phyloP scores from a whole-genome alignment of 2,797 vertebrate genomes.

The Crenichthys baileyi region DNA sequence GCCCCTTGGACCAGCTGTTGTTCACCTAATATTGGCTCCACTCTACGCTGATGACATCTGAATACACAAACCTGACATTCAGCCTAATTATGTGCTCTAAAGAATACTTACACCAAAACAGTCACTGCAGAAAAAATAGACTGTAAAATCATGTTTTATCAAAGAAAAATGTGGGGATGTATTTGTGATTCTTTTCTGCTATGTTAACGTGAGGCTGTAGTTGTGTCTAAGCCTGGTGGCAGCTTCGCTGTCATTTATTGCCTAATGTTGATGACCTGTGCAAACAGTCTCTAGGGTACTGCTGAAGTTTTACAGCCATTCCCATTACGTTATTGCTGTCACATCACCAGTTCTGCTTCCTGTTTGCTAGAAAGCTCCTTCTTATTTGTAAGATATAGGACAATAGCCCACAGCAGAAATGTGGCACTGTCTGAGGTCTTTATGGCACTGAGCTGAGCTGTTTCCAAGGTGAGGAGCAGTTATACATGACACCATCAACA shows the following conservation, averaged over 20 bases:
- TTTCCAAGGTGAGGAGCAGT: constrained; percentile 69
- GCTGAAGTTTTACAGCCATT: constrained; percentile 59
- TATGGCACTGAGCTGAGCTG: constrained; percentile 41
- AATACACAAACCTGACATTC: constrained; percentile 69
- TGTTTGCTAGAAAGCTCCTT: constrained; percentile 65
- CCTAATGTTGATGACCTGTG: constrained; percentile 46
- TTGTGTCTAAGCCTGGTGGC: neutral
- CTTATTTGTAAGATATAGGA: constrained; percentile 29
- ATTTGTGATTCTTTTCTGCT: neutral
- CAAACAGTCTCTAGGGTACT: constrained; percentile 63
- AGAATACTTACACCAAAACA: constrained; percentile 15
- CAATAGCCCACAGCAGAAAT: constrained; percentile 19
- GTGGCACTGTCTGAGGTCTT: constrained; percentile 33
- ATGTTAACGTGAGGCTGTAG: constrained; percentile 9
- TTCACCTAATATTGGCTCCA: constrained; percentile 53
- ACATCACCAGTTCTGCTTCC: constrained; percentile 57
- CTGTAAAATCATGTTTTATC: neutral
- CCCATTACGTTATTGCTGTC: constrained; percentile 60
- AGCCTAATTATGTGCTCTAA: constrained; percentile 22
- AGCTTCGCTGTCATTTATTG: constrained; percentile 56
- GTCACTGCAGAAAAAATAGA: constrained; percentile 12
- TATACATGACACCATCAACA: constrained; percentile 23
- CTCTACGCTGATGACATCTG: constrained; percentile 74
- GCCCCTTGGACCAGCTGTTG: constrained; percentile 55
- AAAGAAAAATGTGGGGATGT: neutral